Evolutionary conservation across 2,113 vertebrate genomes (phyloP).

Genomic region (Todiramphus saurophagus): DNA sequence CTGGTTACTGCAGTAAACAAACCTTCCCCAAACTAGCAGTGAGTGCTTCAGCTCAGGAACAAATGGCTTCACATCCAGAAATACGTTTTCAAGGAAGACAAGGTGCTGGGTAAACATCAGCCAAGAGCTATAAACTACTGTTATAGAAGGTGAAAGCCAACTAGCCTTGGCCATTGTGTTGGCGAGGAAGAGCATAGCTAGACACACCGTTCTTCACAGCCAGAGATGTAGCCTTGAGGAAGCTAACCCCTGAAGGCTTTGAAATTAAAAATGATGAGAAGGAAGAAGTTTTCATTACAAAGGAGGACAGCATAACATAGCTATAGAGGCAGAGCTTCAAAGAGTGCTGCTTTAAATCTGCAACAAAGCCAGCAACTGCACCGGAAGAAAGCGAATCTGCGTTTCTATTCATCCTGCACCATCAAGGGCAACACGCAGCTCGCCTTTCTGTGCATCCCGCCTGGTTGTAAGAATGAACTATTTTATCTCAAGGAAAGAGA

Average conservation of each 20-base stretch:
- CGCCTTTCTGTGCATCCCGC: neutral
- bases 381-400: neutral
- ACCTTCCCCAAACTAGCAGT: conserved; percentile 36
- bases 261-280: conserved; percentile 69
- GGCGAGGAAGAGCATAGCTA: neutral
- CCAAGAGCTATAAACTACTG: neutral
- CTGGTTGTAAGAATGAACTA: neutral
- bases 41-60: neutral
- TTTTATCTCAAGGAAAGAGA: conserved; percentile 23
- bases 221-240: conserved; percentile 19
- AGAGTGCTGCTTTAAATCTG: conserved; percentile 39
- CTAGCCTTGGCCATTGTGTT: neutral
- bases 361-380: conserved; percentile 35
- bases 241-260: conserved; percentile 10
- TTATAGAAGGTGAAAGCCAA: neutral
- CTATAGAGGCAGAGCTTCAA: conserved; percentile 45
- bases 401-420: neutral
- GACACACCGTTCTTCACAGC: neutral
- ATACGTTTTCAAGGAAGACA: neutral
- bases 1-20: conserved; percentile 53
- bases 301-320: conserved; percentile 6
- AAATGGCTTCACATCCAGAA: conserved; percentile 2
- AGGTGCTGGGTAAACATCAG: neutral
- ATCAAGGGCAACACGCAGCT: conserved; percentile 30
- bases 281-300: conserved; percentile 32